Base-by-base conservation (phyloP, 1,140 invertebrate species). In the Mizuhopecten yessoensis region DNA sequence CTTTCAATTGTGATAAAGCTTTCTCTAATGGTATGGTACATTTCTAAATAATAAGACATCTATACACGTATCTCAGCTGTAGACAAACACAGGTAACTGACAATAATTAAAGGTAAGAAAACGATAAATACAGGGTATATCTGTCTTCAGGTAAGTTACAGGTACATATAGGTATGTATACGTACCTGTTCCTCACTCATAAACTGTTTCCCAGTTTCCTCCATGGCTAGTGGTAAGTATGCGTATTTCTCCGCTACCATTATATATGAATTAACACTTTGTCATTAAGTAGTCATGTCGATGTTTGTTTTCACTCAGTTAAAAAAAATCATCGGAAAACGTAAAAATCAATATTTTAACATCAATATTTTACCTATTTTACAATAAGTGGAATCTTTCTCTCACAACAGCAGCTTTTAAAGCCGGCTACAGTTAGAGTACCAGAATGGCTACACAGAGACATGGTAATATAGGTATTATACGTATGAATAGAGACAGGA, bases 211-310 rank as follows among this genome's bases (percentile, higher is more conserved):
- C 57, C 57, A 7, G 57, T 29, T 9, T 75, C 57, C 57, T 75
- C 57, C 57, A 75, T 75, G 5, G 57, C 57, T n/a, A 75, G n/a
- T 75, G 57, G 57, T 75, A 29, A 1, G 57, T 75, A 75, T 1
- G 57, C 57, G 23, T 75, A 75, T 75, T 75, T 75, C n/a, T 75
- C 57, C 23, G 57, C n/a, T 75, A 75, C 57, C 57, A 75, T 75
- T 75, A 75, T 75, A 75, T 75, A n/a, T n/a, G 1, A 75, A 75
- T 75, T 29, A 29, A 75, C 9, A n/a, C 23, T 29, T 29, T 29
- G 57, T 75, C 29, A 75, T 75, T 75, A n/a, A 75, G 3, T 9
- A 29, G 23, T 29, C 57, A 75, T 75, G 23, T 75, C 57, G 57
- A 29, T 75, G n/a, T 75, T n/a, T 75, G 23, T 75, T 75, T n/a